A percentile compares a stretch with the other conserved stretches of the same genome.
Conservation (phyloP, 2,113 vertebrate species). For the Podarcis cretensis region DNA sequence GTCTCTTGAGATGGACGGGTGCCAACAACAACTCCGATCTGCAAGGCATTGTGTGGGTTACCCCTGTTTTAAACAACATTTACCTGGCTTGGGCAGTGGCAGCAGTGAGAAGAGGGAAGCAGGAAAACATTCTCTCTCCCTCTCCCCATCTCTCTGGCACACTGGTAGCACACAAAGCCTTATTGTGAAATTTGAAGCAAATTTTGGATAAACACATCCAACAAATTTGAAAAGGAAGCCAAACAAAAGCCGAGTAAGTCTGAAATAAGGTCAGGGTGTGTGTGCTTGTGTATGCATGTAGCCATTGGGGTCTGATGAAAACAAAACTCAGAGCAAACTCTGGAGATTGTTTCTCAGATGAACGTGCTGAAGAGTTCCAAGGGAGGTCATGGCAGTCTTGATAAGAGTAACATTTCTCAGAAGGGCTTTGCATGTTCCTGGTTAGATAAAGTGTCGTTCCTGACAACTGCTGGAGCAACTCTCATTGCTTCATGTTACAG, state of each 20-base stretch:
- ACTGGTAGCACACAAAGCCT: neutral
- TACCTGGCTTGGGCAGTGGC: too few relatives aligned
- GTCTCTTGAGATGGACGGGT: too few relatives aligned
- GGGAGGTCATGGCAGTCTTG: neutral
- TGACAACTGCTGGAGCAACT: neutral
- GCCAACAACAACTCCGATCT: too few relatives aligned
- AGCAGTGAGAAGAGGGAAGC: too few relatives aligned
- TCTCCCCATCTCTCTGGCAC: too few relatives aligned
- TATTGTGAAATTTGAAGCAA: neutral
- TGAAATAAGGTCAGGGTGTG: neutral
- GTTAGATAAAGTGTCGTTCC: neutral
- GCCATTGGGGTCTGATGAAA: neutral
- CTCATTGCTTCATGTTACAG: neutral
- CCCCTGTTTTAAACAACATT: too few relatives aligned
- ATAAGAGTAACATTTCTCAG: neutral
- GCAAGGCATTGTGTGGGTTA: too few relatives aligned
- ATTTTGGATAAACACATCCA: neutral
- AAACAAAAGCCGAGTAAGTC: neutral
- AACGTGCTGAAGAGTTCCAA: neutral
- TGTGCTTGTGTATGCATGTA: too few relatives aligned
- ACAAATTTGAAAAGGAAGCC: neutral
- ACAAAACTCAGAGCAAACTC: neutral
- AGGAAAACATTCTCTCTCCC: too few relatives aligned
- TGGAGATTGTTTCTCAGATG: neutral
- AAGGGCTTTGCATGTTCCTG: neutral